These are phyloP conservation scores for Gorsachius magnificus DNA, from an alignment of 2,797 vertebrate genomes.

Conservation along the genomic window DNA sequence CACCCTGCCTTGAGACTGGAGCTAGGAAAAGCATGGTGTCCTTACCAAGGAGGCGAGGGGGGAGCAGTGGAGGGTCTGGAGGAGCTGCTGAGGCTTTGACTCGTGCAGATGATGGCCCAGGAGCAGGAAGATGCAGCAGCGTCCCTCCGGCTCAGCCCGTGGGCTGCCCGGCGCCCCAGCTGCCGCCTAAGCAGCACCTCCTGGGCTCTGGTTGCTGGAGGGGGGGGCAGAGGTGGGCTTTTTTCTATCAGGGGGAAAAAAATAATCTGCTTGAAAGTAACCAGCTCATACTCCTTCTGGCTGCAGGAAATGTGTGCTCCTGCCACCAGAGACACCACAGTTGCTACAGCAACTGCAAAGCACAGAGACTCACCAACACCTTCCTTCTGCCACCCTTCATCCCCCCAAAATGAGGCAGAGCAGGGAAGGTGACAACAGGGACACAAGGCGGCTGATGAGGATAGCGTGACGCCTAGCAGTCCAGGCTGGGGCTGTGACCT, in stretches of 20 bases:
- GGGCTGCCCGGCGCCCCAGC: background rate
- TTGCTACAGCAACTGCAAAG: slow-evolving; percentile 71
- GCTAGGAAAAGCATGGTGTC: background rate
- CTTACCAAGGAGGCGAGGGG: background rate
- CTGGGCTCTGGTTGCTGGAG: background rate
- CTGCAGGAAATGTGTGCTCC: background rate
- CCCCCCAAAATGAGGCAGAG: background rate
- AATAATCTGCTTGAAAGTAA: background rate
- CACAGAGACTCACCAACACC: background rate
- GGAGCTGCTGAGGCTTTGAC: background rate
- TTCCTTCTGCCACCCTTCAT: background rate
- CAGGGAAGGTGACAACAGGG: background rate
- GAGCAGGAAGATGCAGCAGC: background rate
- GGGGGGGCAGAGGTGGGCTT: background rate
- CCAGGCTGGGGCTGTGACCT: fast-evolving
- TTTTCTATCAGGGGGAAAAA: background rate
- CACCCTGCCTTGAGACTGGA: background rate
- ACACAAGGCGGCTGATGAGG: background rate
- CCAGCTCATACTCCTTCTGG: background rate
- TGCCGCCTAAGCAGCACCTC: background rate
- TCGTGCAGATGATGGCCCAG: background rate
- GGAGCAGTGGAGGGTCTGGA: background rate
- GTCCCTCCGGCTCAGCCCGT: fast-evolving
- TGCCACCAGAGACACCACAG: slow-evolving; percentile 28
- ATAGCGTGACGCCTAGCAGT: background rate